Base-by-base conservation (phyloP, 2,113 vertebrate genomes). In the Tympanuchus pallidicinctus region DNA sequence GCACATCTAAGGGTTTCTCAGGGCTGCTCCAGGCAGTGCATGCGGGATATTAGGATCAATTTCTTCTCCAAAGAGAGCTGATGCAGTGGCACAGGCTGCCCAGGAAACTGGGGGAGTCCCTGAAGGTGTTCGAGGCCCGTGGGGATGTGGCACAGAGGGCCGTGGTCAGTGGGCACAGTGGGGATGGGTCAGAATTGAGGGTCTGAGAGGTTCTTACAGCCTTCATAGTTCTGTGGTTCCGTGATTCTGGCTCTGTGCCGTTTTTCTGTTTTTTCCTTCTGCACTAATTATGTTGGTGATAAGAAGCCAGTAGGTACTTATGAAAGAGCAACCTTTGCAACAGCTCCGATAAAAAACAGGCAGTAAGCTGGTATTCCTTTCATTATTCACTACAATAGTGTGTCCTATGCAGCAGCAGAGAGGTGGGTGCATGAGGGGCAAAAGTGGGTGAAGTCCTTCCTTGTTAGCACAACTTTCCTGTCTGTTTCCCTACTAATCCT, bases 261-360 rank as follows among this genome's bases (percentile, higher is more conserved):
- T 56, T 14, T 54, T 54, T 56, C 28, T 56, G 28, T 54, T 30
- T 40, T 47, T 28, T 48, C 42, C 16, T 54, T 13, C 72, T 10
- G 20, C 4, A 63, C 42, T 78, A 6, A 52, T 80, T 11, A 27
- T 9, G 63, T 24, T 59, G 83, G 52, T 32, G 79, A 88, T 83
- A 64, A 95, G 90, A 71, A 80, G 72, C 89, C 76, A 30, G 19
- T 34, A 73, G 27, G 73, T 89, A 86, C 86, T 97, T 97, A 72
- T 28, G 56, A 92, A 95, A 97, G 47, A 47, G 18, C 90, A 91
- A 96, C 69, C 83, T 96, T 96, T 95, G 82, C 32, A 38, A 92
- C 88, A 65, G 66, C 59, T 89, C 30, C 13, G 72, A 85, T 4
- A 42, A 93, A 95, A 95, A 96, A 59, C 6, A 88, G 59, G 83